Evolutionary conservation across 2,797 vertebrate species (phyloP).

Genomic region (Acanthurus leucopareius): DNA sequence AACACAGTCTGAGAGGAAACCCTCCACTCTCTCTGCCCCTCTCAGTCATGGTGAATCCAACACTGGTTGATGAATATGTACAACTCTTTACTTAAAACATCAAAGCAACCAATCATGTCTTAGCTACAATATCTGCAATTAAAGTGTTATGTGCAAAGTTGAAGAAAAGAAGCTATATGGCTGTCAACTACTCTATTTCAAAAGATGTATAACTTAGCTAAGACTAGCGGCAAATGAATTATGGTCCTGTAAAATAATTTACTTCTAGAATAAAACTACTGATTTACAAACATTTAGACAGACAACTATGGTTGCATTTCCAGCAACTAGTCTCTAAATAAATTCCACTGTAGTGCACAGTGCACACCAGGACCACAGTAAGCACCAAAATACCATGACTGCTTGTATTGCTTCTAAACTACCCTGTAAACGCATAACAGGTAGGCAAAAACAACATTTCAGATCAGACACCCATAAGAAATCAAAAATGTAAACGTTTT

Average conservation of each 20-base stretch:
- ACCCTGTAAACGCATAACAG: slow-evolving; percentile 63
- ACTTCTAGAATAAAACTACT: slow-evolving; percentile 40
- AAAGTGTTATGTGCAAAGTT: slow-evolving; percentile 85
- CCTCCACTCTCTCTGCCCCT: slow-evolving; percentile 52
- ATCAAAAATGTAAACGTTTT: slow-evolving; percentile 83
- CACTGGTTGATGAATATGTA: slow-evolving; percentile 67
- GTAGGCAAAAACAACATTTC: slow-evolving; percentile 72
- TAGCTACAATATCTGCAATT: slow-evolving; percentile 79
- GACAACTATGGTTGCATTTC: slow-evolving; percentile 54
- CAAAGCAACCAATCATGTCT: slow-evolving; percentile 59
- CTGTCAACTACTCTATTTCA: slow-evolving; percentile 40
- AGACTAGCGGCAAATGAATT: slow-evolving; percentile 34
- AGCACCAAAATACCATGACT: slow-evolving; percentile 74
- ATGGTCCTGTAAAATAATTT: slow-evolving; percentile 51
- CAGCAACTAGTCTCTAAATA: slow-evolving; percentile 60
- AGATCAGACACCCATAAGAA: slow-evolving; percentile 70
- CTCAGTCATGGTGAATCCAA: slow-evolving; percentile 61
- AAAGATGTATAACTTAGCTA: slow-evolving; percentile 35
- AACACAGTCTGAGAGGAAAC: slow-evolving; percentile 53
- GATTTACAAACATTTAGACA: slow-evolving; percentile 60
- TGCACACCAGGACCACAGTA: slow-evolving; percentile 77
- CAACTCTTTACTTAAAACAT: slow-evolving; percentile 63
- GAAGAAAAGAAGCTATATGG: slow-evolving; percentile 51
- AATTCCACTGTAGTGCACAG: slow-evolving; percentile 63
- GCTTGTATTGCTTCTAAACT: slow-evolving; percentile 62